Evolutionary conservation across 2,113 vertebrate genomes (phyloP), one percentile per base, ranked within the genome.

Genomic region (Perognathus longimembris): DNA sequence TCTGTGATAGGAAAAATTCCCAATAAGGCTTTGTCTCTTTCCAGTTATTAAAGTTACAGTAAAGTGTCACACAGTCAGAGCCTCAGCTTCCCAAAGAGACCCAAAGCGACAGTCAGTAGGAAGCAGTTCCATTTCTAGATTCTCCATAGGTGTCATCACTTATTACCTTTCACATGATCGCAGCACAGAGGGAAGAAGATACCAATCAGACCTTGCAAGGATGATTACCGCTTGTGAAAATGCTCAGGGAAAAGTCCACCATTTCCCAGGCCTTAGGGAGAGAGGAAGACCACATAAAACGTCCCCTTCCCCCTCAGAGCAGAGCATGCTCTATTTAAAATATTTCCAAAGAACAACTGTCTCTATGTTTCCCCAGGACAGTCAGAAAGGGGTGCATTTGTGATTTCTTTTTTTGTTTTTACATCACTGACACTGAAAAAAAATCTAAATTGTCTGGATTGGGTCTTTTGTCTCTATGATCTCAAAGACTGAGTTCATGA

Each of bases 21-120:
- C 92, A 57, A 93, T 95, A 94, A 95, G 77, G n/a, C 89, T 42
- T 18, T 36, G 63, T 67, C 0, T n/a, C 15, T 96, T 95, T 95
- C 50, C 69, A 92, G 89, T 87, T 88, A 84, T 81, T 85, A 89
- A 42, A 80, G 85, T 91, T 91, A 90, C 95, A 96, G 67, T 76
- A 92, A 97, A 86, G 63, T 75, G 5, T 91, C 91, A 86, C 87
- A 93, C 93, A 96, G 87, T 63, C 20, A 78, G 54, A 84, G 77
- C 69, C 36, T 95, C 61, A 73, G 64, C 36, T 61, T 89, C 91
- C 81, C 64, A 76, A 88, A 95, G 30, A 94, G 76, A n/a, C 71
- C 63, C 38, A 20, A 93, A 95, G 84, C 24, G 76, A 1, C 20
- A 34, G 90, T 34, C 42, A 77, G 40, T 40, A n/a, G 57, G 42